A percentile compares a stretch with the other conserved stretches of the same genome.
These are phyloP conservation scores for Pygathrix nemaeus DNA, from an alignment of 2,113 vertebrate species.

Conservation along the genomic window DNA sequence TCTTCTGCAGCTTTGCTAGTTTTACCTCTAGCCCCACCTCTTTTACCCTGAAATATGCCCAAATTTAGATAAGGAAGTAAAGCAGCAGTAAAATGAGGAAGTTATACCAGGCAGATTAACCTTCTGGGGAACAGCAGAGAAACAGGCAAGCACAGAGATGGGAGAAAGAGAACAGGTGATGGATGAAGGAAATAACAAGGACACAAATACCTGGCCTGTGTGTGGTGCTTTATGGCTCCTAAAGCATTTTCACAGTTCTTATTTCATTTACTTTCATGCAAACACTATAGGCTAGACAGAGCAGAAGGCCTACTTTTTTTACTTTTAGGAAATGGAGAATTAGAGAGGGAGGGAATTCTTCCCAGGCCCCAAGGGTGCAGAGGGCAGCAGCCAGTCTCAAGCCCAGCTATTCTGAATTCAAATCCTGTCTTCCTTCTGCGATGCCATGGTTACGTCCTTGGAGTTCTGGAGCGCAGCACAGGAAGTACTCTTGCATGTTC, in stretches of 20 bases:
- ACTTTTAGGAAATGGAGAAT: neutral
- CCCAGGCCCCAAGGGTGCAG: neutral
- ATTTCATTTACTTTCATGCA: neutral
- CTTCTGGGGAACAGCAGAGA: neutral
- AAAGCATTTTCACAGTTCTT: neutral
- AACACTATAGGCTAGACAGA: neutral
- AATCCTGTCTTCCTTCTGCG: fast-evolving
- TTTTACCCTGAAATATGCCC: neutral
- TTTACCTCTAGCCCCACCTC: neutral
- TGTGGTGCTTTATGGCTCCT: fast-evolving
- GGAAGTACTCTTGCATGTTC: fast-evolving
- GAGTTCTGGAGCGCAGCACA: fast-evolving
- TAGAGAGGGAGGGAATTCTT: neutral
- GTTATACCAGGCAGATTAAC: neutral
- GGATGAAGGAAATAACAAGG: fast-evolving
- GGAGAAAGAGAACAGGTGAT: neutral
- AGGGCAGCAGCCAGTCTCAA: neutral
- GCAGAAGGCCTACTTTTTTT: neutral
- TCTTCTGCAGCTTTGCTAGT: neutral
- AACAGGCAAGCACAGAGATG: neutral
- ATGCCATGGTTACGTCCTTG: neutral
- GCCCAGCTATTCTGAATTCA: neutral
- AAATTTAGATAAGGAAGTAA: neutral
- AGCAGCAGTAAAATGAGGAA: neutral
- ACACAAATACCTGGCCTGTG: fast-evolving